phyloP scores from a whole-genome alignment of 1,140 invertebrate species.

The Drosophila kanapiae region DNA sequence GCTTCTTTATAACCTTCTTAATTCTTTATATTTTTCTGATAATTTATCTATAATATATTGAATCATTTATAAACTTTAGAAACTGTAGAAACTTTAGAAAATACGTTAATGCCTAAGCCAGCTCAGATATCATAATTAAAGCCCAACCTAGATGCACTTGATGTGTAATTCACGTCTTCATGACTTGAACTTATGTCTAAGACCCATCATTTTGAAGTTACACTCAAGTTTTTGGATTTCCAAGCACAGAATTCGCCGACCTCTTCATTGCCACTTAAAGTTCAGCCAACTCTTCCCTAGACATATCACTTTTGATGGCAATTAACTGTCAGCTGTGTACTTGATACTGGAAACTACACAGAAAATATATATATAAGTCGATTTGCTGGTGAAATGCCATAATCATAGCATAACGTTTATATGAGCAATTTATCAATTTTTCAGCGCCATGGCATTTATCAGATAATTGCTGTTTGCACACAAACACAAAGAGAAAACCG shows the following conservation, averaged over 20 bases:
- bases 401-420: conserved; percentile 80
- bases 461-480: conserved; percentile 81
- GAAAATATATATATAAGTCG: not conserved
- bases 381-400: conserved; percentile 52
- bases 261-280: conserved; percentile 29
- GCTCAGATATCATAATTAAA: not conserved
- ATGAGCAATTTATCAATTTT: conserved; percentile 81
- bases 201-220: conserved; percentile 6
- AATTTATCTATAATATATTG: no score
- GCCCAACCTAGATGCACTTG: not conserved
- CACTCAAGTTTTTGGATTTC: conserved; percentile 4
- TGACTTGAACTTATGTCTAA: not conserved
- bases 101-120: not conserved
- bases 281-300: conserved; percentile 16
- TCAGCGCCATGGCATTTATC: conserved; percentile 78
- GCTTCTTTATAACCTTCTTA: no score
- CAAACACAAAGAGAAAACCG: conserved; percentile 64
- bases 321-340: conserved; percentile 40
- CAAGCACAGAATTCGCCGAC: not conserved
- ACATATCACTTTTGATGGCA: conserved; percentile 30
- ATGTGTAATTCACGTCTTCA: conserved; percentile 4
- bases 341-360: conserved; percentile 18
- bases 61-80: no score
- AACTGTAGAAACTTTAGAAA: no score
- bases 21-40: no score